Conservation (phyloP, 2,888 invertebrate genomes). For the Buathra laborator region DNA sequence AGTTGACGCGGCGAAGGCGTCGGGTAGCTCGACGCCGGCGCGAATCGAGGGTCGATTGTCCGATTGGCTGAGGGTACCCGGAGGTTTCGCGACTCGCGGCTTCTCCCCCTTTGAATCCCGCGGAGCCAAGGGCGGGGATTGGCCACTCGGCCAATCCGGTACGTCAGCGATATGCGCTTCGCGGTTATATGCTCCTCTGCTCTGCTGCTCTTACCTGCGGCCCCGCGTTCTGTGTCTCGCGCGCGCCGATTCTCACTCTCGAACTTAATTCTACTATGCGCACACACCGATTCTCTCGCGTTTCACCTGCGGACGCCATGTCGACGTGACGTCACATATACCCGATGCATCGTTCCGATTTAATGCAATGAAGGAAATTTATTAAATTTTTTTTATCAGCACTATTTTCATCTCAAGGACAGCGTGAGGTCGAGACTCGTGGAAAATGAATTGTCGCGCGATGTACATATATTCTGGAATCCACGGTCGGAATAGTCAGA, state of each 20-base stretch:
- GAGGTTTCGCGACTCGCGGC: constrained; percentile 63
- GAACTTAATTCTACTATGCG: background rate
- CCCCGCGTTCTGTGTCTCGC: constrained; percentile 16
- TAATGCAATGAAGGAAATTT: no score
- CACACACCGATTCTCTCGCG: constrained; percentile 17
- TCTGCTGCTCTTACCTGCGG: constrained; percentile 49
- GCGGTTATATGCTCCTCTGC: constrained; percentile 33
- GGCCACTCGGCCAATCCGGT: constrained; percentile 80
- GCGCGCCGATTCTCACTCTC: constrained; percentile 38
- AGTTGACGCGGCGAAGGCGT: constrained; percentile 59
- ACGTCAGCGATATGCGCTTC: constrained; percentile 69
- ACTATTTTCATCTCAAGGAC: no score
- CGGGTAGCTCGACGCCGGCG: constrained; percentile 63
- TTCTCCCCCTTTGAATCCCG: constrained; percentile 68
- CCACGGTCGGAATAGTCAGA: no score
- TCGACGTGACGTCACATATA: constrained; percentile 58
- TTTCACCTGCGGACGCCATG: constrained; percentile 67
- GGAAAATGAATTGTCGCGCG: no score
- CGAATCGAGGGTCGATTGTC: constrained; percentile 67
- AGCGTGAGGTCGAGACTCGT: no score
- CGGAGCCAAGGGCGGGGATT: constrained; percentile 80
- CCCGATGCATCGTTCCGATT: background rate
- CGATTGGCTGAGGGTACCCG: constrained; percentile 67
- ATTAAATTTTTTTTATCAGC: no score
- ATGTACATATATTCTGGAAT: no score